Conservation (phyloP, 2,888 invertebrate species). For the Amphiduros pacificus region DNA sequence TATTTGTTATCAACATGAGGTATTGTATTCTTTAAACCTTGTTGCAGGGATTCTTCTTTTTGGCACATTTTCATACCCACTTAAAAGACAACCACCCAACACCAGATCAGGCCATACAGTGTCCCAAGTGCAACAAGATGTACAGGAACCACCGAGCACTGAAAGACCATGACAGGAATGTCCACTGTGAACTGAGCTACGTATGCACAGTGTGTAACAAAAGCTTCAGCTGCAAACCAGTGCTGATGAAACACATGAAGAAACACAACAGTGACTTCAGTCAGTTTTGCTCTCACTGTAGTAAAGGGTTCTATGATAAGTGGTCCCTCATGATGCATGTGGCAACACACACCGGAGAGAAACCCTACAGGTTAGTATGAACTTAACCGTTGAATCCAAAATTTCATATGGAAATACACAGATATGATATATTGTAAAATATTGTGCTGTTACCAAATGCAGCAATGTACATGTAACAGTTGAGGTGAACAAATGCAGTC, state of each 20-base stretch:
- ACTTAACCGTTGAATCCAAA: no score
- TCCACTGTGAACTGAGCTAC: conserved; percentile 4
- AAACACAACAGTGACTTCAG: neutral
- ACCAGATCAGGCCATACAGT: conserved; percentile 1
- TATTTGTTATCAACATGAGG: no score
- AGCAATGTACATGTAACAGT: no score
- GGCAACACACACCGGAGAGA: neutral
- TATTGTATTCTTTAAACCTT: no score
- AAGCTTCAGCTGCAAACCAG: neutral
- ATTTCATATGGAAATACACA: no score
- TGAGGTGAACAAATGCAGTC: no score
- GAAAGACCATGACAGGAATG: conserved; percentile 1
- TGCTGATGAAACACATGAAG: neutral
- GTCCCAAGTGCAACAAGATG: conserved; percentile 10
- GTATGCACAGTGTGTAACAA: neutral
- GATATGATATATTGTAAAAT: no score
- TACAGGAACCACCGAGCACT: conserved; percentile 6
- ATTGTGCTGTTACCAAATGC: no score
- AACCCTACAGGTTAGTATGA: no score
- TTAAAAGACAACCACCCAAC: conserved; percentile 4
- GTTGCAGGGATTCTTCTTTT: neutral
- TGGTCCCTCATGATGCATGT: neutral
- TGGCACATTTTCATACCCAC: neutral
- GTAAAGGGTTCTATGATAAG: neutral
- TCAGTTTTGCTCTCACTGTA: neutral